Evolutionary conservation across 1,140 invertebrate species (phyloP).

Genomic region (Muscidifurax raptorellus): DNA sequence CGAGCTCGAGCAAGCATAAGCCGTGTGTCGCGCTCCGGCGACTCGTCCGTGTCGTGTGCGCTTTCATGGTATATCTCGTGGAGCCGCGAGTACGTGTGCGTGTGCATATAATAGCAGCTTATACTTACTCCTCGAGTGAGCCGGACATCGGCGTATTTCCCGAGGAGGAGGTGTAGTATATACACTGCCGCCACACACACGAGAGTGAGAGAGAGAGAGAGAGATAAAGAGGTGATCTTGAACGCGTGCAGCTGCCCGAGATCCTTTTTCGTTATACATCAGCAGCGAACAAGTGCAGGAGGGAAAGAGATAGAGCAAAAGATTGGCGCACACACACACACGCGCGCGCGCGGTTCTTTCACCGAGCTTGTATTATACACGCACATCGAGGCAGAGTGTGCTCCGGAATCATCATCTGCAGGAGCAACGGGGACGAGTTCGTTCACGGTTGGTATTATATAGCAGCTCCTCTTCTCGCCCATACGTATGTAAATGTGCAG

Average conservation of each 20-base stretch:
- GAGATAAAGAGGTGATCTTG: too few species aligned
- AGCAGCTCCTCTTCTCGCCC: background rate
- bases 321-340: background rate
- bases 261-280: too few species aligned
- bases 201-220: too few species aligned
- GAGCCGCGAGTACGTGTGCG: background rate
- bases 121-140: too few species aligned
- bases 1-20: slow-evolving; percentile 21
- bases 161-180: too few species aligned
- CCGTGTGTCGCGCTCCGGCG: background rate
- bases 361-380: too few species aligned
- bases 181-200: background rate
- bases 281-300: background rate
- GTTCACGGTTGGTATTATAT: background rate
- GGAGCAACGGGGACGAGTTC: background rate
- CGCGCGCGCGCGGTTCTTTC: background rate
- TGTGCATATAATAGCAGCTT: background rate
- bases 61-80: background rate
- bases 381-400: too few species aligned
- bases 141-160: too few species aligned
- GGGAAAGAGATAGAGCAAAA: background rate
- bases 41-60: background rate
- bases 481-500: background rate
- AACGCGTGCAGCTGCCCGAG: too few species aligned
- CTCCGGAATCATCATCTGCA: too few species aligned